phyloP scores from a whole-genome alignment of 2,113 vertebrate genomes.

The Urocitellus parryii region DNA sequence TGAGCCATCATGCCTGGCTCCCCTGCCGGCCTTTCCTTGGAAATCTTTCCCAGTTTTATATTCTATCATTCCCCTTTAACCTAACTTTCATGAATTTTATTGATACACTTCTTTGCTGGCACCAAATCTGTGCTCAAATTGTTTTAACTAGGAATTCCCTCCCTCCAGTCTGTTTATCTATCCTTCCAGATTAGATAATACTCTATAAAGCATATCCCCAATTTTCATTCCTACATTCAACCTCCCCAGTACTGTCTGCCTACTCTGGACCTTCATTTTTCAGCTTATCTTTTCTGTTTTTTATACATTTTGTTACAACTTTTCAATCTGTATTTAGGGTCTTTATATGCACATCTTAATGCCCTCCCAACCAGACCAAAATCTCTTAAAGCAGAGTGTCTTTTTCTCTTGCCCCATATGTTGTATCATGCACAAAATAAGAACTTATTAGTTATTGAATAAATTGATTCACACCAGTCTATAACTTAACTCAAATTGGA shows the following conservation, averaged over 20 bases:
- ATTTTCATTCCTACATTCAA: neutral
- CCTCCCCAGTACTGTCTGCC: neutral
- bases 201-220: neutral
- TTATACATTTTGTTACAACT: neutral
- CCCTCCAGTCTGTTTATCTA: neutral
- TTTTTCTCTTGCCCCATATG: neutral
- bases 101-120: neutral
- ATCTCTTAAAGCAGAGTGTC: neutral
- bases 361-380: neutral
- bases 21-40: neutral
- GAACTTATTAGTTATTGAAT: neutral
- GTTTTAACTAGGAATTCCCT: neutral
- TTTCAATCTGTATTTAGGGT: neutral
- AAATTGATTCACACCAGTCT: neutral
- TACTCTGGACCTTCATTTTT: neutral
- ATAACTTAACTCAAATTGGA: constrained; percentile 1
- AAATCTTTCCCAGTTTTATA: constrained; percentile 37
- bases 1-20: neutral
- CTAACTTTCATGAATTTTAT: neutral
- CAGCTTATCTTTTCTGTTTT: neutral
- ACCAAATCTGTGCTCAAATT: neutral
- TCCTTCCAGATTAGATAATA: neutral
- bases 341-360: neutral
- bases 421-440: neutral
- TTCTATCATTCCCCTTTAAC: neutral